Evolutionary conservation across 2,888 invertebrate species (phyloP).

Genomic region (Zaprionus bogoriensis): DNA sequence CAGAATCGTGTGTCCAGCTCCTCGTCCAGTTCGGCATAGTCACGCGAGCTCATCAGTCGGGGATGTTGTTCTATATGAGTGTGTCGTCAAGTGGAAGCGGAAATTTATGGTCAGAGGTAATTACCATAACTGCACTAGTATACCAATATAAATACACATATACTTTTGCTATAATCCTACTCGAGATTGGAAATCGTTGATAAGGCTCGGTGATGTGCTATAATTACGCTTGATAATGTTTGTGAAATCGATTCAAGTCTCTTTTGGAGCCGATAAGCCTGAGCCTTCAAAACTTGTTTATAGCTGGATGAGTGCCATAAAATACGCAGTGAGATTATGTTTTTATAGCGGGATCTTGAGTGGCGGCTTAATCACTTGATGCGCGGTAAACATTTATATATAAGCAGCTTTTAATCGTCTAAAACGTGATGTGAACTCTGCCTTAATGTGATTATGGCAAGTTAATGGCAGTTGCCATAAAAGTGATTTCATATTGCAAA

Average conservation of each 20-base stretch:
- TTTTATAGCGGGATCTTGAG: not conserved
- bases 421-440: not conserved
- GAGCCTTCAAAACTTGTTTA: not conserved
- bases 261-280: not conserved
- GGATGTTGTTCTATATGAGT: constrained; percentile 75
- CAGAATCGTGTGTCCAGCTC: constrained; percentile 76
- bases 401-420: not conserved
- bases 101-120: not conserved
- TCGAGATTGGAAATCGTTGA: not conserved
- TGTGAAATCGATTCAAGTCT: not conserved
- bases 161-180: not conserved
- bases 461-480: not conserved
- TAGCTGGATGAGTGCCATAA: not conserved
- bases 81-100: not conserved
- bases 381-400: not conserved
- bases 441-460: not conserved
- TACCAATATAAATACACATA: not conserved
- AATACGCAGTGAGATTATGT: not conserved
- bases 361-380: not conserved
- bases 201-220: not conserved
- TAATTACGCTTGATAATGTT: not conserved
- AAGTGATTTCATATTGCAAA: not conserved
- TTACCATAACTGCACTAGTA: not conserved
- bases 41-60: constrained; percentile 40
- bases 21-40: constrained; percentile 50